Conservation (phyloP, 2,888 invertebrate species). For the Sesia bembeciformis region DNA sequence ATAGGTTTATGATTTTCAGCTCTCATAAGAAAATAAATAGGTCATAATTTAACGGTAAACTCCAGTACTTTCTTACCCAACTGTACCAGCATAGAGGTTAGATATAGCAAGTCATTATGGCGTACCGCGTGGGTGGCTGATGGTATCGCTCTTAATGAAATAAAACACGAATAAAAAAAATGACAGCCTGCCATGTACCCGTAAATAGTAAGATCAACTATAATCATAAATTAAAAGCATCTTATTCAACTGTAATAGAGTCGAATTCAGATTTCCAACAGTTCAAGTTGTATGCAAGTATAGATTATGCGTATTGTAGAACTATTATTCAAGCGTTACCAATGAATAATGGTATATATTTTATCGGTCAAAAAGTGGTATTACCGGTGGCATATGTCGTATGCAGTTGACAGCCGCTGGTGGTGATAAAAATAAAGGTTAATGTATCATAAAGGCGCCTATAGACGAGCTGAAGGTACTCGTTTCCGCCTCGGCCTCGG, state of each 20-base stretch:
- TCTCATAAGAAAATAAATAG: not conserved
- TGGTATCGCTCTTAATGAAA: constrained; percentile 67
- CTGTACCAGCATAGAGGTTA: constrained; percentile 36
- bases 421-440: not conserved
- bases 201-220: constrained; percentile 12
- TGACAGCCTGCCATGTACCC: constrained; percentile 23
- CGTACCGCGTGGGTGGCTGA: constrained; percentile 64
- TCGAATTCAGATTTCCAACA: not conserved
- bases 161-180: constrained; percentile 62
- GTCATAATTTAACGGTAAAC: constrained; percentile 3
- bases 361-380: constrained; percentile 34
- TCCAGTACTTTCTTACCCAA: constrained; percentile 24
- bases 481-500: no score
- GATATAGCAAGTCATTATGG: constrained; percentile 68
- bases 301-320: constrained; percentile 2
- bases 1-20: no score
- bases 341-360: constrained; percentile 34
- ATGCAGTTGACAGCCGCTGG: not conserved
- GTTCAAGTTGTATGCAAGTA: not conserved
- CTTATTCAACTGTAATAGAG: not conserved
- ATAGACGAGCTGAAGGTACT: not conserved
- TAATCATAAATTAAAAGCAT: not conserved
- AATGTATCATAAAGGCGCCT: not conserved
- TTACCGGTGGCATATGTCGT: constrained; percentile 18
- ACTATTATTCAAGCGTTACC: constrained; percentile 28